Base-by-base conservation (phyloP, 2,888 invertebrate species). In the Nasonia oneida region DNA sequence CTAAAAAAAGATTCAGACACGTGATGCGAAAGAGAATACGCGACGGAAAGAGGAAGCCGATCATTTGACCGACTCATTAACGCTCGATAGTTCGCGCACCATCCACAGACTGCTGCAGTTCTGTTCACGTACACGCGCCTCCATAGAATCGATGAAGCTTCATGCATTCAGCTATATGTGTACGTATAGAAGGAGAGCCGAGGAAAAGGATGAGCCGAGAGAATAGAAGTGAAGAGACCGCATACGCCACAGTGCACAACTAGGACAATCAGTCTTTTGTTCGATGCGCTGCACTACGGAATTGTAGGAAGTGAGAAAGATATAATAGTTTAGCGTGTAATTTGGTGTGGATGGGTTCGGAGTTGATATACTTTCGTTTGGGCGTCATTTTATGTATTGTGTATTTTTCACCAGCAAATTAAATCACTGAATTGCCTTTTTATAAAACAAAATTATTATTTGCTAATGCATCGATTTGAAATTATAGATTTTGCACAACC, bases 191-290 rank as follows among this genome's bases (percentile, higher is more conserved):
- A 4, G 4, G 6, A 33, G 10, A 70, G 12, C 2, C n/a, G 50
- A 29, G 50, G 14, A 53, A 61, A 37, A 15, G 14, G 10, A 33
- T 2, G 18, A 61, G 23, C 75, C 29, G 6, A 42, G 50, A 15
- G 33, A 12, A 78, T 39, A 39, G 64, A 39, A 39, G 61, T 10
- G 23, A 23, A 23, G 23, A 23, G 23, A 23, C 23, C 23, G 23
- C 23, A 23, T 23, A 23, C 23, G 23, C 85, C 81, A 86, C 88
- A 86, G 87, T 89, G 88, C 88, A 88, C 88, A 89, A 89, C 88
- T 88, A 73, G 87, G 89, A 87, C 91, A 91, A 90, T 90, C 89
- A 90, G 88, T 88, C 90, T 90, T 90, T 90, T 91, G 90, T 90
- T 12, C 89, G 86, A 74, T 53, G 76, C 47, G 73, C 39, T 23